Evolutionary conservation across 2,888 invertebrate genomes (phyloP), one percentile per base, ranked within the genome.

Genomic region (Drepana falcataria): DNA sequence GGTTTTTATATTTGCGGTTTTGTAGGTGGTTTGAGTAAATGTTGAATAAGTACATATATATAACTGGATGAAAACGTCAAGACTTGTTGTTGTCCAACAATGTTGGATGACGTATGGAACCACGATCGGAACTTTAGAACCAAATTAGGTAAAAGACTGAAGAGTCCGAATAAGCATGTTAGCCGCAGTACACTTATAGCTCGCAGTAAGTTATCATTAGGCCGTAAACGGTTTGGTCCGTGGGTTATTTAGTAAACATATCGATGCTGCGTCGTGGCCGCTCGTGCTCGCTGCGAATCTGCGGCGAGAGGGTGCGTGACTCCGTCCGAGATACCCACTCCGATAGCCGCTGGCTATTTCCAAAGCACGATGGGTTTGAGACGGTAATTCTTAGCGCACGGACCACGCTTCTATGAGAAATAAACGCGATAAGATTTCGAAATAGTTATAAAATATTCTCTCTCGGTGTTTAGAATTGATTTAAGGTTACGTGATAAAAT

Each of bases 271-370:
- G 56, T 47, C 40, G n/a, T 48, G 53, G 60, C 59, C 37, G 54
- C 54, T 41, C 41, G 35, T 55, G 65, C 68, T 66, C 59, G 59
- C 60, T 64, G 71, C 65, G 60, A 61, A 69, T 69, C 67, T 69
- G 66, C 57, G 60, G 66, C 60, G 66, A 66, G 66, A 66, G 68
- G 72, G 74, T 81, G 81, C 82, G 81, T 80, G 81, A 78, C 79
- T 72, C 72, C 65, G 64, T 62, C 66, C 54, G 61, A 70, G 77
- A 77, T 79, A 75, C 73, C 64, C 69, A 71, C 69, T 70, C 66
- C 63, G 70, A 73, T 74, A 70, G 71, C 80, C 62, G 57, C 59
- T 60, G 75, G 78, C 73, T 67, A 68, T 76, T 73, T 72, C 69
- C 60, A 66, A 73, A 68, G 65, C 75, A 77, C 77, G 74, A 73